Conservation (phyloP, 2,113 vertebrate species). For the Sakesphorus luctuosus region DNA sequence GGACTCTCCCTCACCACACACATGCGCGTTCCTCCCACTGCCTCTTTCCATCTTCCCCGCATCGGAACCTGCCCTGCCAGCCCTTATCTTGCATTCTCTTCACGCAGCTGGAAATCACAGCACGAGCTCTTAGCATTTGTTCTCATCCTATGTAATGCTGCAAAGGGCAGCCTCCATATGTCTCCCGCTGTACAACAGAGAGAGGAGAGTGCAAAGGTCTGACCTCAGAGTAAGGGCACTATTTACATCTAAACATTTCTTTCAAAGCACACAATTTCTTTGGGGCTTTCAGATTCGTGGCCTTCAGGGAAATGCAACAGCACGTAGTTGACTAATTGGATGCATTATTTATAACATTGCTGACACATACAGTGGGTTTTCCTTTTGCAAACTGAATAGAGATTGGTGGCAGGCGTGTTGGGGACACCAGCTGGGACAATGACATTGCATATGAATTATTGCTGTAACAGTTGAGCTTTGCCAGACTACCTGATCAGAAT, state of each 20-base stretch:
- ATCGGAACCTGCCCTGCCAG: not conserved
- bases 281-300: not conserved
- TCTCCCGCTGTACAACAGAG: not conserved
- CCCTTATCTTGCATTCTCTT: not conserved
- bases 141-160: not conserved
- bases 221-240: not conserved
- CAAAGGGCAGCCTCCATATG: not conserved
- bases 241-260: not conserved
- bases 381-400: not conserved
- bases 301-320: slow-evolving; percentile 22
- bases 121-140: not conserved
- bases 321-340: slow-evolving; percentile 10
- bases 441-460: slow-evolving; percentile 8
- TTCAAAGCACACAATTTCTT: not conserved
- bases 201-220: not conserved
- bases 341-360: slow-evolving; percentile 44
- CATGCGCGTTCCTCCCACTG: accelerated
- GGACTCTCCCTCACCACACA: not conserved
- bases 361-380: slow-evolving; percentile 9
- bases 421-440: not conserved
- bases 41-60: not conserved
- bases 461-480: not conserved
- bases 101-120: not conserved
- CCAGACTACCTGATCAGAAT: slow-evolving; percentile 1
- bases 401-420: not conserved